Conservation (phyloP, 2,113 vertebrate genomes). For the Syngnathus typhle region DNA sequence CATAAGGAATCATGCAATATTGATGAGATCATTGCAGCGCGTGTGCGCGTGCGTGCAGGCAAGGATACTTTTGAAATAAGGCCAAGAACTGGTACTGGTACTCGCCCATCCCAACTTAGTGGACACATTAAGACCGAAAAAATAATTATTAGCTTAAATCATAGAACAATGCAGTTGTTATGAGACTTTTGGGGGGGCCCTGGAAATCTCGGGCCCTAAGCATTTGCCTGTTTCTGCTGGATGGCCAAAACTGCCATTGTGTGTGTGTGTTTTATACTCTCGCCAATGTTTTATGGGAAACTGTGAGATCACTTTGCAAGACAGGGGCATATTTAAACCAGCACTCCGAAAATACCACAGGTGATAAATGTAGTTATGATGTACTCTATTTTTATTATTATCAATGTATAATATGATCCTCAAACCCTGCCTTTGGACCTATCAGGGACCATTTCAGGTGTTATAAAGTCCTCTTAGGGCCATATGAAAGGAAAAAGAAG, state of each 20-base stretch:
- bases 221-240: background rate
- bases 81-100: too few species aligned
- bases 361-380: conserved; percentile 1
- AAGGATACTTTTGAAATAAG: background rate
- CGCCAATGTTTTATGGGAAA: background rate
- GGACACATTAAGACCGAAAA: background rate
- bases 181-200: background rate
- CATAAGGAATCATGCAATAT: conserved; percentile 85
- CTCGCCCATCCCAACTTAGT: background rate
- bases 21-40: conserved; percentile 68
- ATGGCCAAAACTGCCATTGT: background rate
- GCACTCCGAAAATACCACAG: background rate
- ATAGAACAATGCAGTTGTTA: background rate
- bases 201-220: background rate
- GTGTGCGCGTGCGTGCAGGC: background rate
- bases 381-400: background rate
- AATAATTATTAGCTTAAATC: background rate
- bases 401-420: background rate
- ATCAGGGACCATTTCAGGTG: background rate
- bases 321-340: background rate
- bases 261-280: background rate
- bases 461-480: conserved; percentile 1
- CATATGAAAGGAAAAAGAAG: background rate
- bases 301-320: background rate
- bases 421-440: background rate